Base-by-base conservation (phyloP, 2,797 vertebrate genomes). In the Sebastolobus altivelis region DNA sequence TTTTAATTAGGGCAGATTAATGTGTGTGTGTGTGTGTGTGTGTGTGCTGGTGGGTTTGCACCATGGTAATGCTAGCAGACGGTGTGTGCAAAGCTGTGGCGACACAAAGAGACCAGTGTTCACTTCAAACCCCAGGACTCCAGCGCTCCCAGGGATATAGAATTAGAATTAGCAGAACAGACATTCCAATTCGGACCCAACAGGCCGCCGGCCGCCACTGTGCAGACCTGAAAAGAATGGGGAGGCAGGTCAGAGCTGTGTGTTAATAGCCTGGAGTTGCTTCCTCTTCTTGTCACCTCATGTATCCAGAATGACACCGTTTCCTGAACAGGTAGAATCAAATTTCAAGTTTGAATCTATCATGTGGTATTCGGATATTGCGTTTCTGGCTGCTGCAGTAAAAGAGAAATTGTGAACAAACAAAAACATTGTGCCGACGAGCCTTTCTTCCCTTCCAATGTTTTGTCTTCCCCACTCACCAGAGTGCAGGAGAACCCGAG, bases 401-500 rank as follows among this genome's bases (percentile, higher is more conserved):
- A 62, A 49, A 14, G 10, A 18, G 29, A 49, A 10, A 68, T 62
- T 43, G 13, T 59, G 18, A 72, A 52, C 11, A 79, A 59, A 62
- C 1, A 58, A 16, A 70, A 76, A 35, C 35, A 60, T 38, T 49
- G 12, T 65, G 10, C 37, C 37, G n/a, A 18, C 3, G 0, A 46
- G 29, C 38, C 27, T 65, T 72, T 1, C 33, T 59, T 56, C 40
- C 25, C 18, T 79, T 14, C 1, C 6, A 40, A 86, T 77, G 16
- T 72, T 79, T 76, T 80, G 29, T 88, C 13, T 86, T 85, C 9
- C 62, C 22, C 66, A 85, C n/a, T 92, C 84, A 88, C 81, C 85
- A 99, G 98, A 97, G 97, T 92, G 89, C 90, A 75, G 97, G 97
- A 89, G 96, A 97, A 80, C 95, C 95, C 25, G 98, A 98, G 89